phyloP scores from a whole-genome alignment of 2,797 vertebrate species.

The Tenualosa thibaudeaui region DNA sequence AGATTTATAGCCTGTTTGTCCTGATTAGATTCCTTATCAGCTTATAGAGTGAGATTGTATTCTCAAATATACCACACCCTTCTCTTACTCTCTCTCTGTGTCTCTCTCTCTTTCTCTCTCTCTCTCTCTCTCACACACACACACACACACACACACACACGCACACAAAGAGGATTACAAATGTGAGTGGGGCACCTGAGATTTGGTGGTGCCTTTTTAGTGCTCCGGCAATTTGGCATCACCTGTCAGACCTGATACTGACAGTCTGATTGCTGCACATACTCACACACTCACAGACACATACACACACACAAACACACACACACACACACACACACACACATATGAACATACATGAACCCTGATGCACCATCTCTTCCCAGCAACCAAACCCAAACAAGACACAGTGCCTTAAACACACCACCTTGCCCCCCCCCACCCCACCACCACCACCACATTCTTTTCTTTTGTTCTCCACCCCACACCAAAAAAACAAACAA shows the following conservation, averaged over 20 bases:
- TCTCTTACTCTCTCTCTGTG: background rate
- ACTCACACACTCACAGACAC: background rate
- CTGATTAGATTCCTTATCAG: background rate
- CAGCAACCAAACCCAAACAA: slow-evolving; percentile 10
- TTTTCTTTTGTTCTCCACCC: slow-evolving; percentile 4
- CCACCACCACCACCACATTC: slow-evolving; percentile 36
- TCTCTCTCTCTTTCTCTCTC: too few relatives aligned
- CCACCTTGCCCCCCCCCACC: background rate
- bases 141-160: too few relatives aligned
- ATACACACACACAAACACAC: background rate
- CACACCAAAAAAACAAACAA: background rate
- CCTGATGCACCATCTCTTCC: background rate
- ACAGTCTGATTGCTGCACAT: background rate
- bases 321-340: background rate
- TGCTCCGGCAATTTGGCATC: background rate
- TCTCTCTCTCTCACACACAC: background rate
- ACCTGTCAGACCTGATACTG: background rate
- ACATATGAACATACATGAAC: background rate
- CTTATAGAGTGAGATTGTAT: background rate
- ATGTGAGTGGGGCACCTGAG: background rate
- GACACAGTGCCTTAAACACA: background rate
- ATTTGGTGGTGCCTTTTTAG: background rate
- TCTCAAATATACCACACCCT: background rate
- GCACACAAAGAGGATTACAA: background rate
- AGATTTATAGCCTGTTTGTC: background rate